Evolutionary conservation across 1,140 invertebrate genomes (phyloP), one percentile per base, ranked within the genome.

Genomic region (Neomicropteryx cornuta): DNA sequence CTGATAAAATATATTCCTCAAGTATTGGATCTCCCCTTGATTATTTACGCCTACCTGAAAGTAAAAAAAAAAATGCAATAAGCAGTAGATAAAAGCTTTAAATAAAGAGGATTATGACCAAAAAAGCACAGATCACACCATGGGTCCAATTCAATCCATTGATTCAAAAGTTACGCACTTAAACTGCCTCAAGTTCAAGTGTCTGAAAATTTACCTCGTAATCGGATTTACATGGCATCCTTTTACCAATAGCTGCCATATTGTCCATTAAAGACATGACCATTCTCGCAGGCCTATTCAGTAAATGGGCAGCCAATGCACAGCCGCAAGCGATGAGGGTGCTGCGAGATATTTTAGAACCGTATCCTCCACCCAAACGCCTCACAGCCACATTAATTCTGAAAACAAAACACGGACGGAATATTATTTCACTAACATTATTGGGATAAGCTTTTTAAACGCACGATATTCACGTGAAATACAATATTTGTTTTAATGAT

Each of bases 171-270:
- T 24, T 24, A 11, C 4, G 22, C 5, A 24, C 8, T 24, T 29
- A 28, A 37, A 37, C 14, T 8, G 18, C 13, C 4, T 18, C 23
- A 18, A 27, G 8, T 33, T 41, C 3, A 36, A 10, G n/a, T 37
- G n/a, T 14, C 28, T 23, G 8, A 24, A 31, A 16, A 38, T 35
- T 49, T 56, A 77, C 75, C 53, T 81, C 75, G 49, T 81, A 84
- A 38, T 76, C 66, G 16, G 60, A 53, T 11, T 58, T 55, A 22
- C 60, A 61, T 0, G 75, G 65, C 18, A 61, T 51, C 45, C 81
- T 56, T 48, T 83, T 82, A 2, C 82, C 82, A 0, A 76, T 46
- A 13, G 68, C 49, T 18, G 60, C 65, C 73, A 80, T 80, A 39
- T 77, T 81, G 21, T 68, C 69, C 37, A 74, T 70, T 17, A 82